Conservation (phyloP, 1,140 invertebrate species). For the Bombyx mandarina region DNA sequence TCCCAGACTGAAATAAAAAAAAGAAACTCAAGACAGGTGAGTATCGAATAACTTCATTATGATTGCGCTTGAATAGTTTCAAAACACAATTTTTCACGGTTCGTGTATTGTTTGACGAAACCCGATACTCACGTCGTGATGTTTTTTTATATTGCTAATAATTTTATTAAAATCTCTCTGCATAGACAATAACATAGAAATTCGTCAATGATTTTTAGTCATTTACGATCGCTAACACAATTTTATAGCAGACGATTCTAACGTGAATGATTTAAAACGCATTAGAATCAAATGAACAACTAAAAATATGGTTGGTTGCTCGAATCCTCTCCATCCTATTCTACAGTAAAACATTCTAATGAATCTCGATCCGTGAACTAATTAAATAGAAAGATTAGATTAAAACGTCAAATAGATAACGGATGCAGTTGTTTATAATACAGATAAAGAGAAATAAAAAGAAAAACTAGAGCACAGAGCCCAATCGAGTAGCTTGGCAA, state of each 20-base stretch:
- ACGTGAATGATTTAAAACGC: no score
- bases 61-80: constrained; percentile 36
- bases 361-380: constrained; percentile 10
- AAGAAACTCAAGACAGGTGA: constrained; percentile 31
- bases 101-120: constrained; percentile 21
- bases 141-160: constrained; percentile 13
- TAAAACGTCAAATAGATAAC: constrained; percentile 27
- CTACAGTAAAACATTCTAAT: no score
- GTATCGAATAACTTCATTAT: constrained; percentile 25
- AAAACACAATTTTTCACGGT: constrained; percentile 41
- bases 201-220: constrained; percentile 7
- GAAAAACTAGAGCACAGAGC: not conserved
- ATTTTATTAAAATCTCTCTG: constrained; percentile 13
- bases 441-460: not conserved
- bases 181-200: constrained; percentile 16
- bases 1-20: constrained; percentile 26
- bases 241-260: no score
- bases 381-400: constrained; percentile 37
- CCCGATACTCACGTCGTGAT: constrained; percentile 13
- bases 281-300: no score
- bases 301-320: no score
- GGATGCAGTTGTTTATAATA: constrained; percentile 1
- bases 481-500: not conserved
- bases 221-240: constrained; percentile 4
- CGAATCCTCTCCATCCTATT: not conserved